These are phyloP conservation scores for Siniperca chuatsi DNA, from an alignment of 2,113 vertebrate genomes.

Conservation along the genomic window DNA sequence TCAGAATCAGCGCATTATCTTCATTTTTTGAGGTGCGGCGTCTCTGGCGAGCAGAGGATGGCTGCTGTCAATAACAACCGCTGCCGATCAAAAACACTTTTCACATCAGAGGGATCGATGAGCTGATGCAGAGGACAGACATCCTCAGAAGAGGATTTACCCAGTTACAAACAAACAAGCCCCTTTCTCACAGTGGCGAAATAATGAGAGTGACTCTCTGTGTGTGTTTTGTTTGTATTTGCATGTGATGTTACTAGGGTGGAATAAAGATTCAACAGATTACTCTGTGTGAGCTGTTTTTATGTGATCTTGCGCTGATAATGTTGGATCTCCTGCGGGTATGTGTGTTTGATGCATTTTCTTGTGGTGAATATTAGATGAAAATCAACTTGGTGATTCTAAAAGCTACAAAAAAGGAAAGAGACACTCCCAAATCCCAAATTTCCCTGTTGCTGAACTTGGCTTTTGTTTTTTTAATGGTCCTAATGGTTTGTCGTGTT, in stretches of 20 bases:
- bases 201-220: slow-evolving; percentile 38
- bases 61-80: slow-evolving; percentile 64
- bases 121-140: slow-evolving; percentile 36
- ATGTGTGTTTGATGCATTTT: slow-evolving; percentile 40
- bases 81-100: slow-evolving; percentile 72
- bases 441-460: slow-evolving; percentile 1
- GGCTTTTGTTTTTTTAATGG: slow-evolving; percentile 13
- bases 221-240: slow-evolving; percentile 35
- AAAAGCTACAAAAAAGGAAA: slow-evolving; percentile 32
- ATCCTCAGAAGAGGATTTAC: slow-evolving; percentile 44
- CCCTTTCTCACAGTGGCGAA: slow-evolving; percentile 39
- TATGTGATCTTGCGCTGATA: slow-evolving; percentile 33
- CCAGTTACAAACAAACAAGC: slow-evolving; percentile 37
- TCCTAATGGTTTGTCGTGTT: slow-evolving; percentile 18
- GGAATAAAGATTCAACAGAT: slow-evolving; percentile 39
- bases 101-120: slow-evolving; percentile 71
- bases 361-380: slow-evolving; percentile 39
- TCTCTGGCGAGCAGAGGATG: slow-evolving; percentile 36
- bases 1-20: slow-evolving; percentile 45
- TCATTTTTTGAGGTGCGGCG: slow-evolving; percentile 47
- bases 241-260: slow-evolving; percentile 1
- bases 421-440: slow-evolving; percentile 27
- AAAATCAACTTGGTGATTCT: slow-evolving; percentile 17
- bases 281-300: slow-evolving; percentile 21
- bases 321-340: slow-evolving; percentile 21